Evolutionary conservation across 2,888 invertebrate genomes (phyloP).

Genomic region (Eupeodes latifasciatus): DNA sequence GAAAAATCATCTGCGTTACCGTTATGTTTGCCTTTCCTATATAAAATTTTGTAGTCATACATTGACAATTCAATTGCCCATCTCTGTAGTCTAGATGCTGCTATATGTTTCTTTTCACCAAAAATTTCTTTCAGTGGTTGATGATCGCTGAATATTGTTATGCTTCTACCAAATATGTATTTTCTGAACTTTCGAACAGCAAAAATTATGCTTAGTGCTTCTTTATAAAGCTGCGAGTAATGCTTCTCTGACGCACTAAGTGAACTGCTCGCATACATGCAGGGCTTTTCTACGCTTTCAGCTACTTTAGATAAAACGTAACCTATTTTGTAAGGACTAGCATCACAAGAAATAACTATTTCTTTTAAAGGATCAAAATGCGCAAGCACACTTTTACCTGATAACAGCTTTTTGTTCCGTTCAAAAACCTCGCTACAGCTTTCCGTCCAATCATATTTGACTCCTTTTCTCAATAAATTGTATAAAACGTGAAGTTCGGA

Average conservation of each 20-base stretch:
- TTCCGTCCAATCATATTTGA: too few relatives aligned
- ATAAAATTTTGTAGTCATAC: slow-evolving; percentile 58
- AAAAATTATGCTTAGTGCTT: slow-evolving; percentile 80
- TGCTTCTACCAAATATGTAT: slow-evolving; percentile 79
- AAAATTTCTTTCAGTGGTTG: neutral
- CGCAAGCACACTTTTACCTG: slow-evolving; percentile 25
- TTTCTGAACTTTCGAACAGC: slow-evolving; percentile 82
- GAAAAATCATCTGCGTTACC: slow-evolving; percentile 18
- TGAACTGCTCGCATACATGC: slow-evolving; percentile 57
- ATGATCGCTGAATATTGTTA: too few relatives aligned
- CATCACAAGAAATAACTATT: slow-evolving; percentile 64
- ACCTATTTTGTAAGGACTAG: neutral
- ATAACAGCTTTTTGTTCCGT: slow-evolving; percentile 13
- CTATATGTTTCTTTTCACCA: slow-evolving; percentile 34
- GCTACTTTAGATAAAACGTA: slow-evolving; percentile 56
- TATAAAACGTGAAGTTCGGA: too few relatives aligned
- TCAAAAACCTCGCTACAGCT: too few relatives aligned
- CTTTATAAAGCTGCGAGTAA: slow-evolving; percentile 79
- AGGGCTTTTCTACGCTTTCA: slow-evolving; percentile 53
- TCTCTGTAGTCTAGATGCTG: slow-evolving; percentile 58
- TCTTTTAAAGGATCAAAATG: slow-evolving; percentile 56
- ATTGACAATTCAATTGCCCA: slow-evolving; percentile 52
- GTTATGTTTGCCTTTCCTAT: slow-evolving; percentile 47
- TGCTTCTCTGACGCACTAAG: slow-evolving; percentile 63
- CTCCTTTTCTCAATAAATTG: too few relatives aligned